Percentiles rank a stretch among this genome's conserved stretches.
Evolutionary conservation across 2,113 vertebrate species (phyloP).

Genomic region (Oophaga pumilio): DNA sequence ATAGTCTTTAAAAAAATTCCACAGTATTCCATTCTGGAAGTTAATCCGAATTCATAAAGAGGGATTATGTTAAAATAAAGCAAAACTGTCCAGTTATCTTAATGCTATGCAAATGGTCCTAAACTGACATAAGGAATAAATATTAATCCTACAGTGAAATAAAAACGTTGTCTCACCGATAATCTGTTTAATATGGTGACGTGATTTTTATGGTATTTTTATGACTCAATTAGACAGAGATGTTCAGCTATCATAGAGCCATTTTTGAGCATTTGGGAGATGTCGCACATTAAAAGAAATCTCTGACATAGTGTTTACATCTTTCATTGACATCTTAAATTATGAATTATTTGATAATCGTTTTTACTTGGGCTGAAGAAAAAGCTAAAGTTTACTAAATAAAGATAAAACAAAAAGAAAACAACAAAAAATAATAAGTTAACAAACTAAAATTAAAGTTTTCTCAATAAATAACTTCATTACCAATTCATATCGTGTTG

Average conservation of each 20-base stretch:
- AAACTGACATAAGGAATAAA: conserved; percentile 1
- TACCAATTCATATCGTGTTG: too few species aligned
- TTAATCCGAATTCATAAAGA: conserved; percentile 44
- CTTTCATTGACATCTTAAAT: not conserved
- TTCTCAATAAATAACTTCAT: too few species aligned
- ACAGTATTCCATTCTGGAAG: conserved; percentile 23
- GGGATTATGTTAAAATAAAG: conserved; percentile 29
- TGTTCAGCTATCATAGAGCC: not conserved
- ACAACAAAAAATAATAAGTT: too few species aligned
- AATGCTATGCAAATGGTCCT: conserved; percentile 35
- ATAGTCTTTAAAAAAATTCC: conserved; percentile 11
- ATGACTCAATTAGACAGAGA: conserved; percentile 34
- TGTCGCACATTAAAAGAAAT: not conserved
- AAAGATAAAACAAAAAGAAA: too few species aligned
- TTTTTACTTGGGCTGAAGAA: not conserved
- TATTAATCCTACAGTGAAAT: conserved; percentile 41
- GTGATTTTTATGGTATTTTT: conserved; percentile 45
- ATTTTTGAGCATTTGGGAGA: not conserved
- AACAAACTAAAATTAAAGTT: too few species aligned
- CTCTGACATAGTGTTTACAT: conserved; percentile 1
- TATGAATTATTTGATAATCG: not conserved
- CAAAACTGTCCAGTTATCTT: conserved; percentile 10
- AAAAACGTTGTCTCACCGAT: conserved; percentile 17
- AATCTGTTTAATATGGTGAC: conserved; percentile 7
- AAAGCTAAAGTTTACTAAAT: too few species aligned